Base-by-base conservation (phyloP, 2,888 invertebrate genomes). In the Caenorhabditis japonica region DNA sequence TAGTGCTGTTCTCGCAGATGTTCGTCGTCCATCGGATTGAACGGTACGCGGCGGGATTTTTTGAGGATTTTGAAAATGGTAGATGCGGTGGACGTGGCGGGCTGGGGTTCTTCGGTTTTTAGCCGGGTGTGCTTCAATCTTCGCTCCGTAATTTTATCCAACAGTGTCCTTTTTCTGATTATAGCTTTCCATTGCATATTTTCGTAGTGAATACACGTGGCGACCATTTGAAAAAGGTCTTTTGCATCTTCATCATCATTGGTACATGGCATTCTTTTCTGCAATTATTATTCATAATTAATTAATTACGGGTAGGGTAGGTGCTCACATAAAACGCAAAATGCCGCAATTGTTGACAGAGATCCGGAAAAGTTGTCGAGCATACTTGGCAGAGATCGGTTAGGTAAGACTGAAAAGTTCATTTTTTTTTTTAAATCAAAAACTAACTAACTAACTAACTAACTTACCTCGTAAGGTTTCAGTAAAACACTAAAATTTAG, bases 261-360 rank as follows among this genome's bases (percentile, higher is more conserved):
- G 17, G 56, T 43, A 8, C 19, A 3, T 12, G 56, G 55, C 0
- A 33, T 0, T 25, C 34, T 55, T 15, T 25, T 64, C 56, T 64
- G 49, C 17, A 62, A 53, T n/a, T n/a, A n/a, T n/a, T n/a, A n/a
- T n/a, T n/a, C n/a, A n/a, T n/a, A n/a, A n/a, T n/a, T n/a, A n/a
- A n/a, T n/a, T n/a, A n/a, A n/a, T n/a, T n/a, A n/a, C n/a, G n/a
- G n/a, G n/a, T n/a, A n/a, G 13, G 10, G 30, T 17, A 13, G 19
- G 30, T 44, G 47, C 64, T 47, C 19, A 64, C 64, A 53, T 21
- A 49, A 30, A 36, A 39, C 0, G 41, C 39, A 10, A 64, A 15
- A 43, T 56, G 56, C n/a, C 47, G 47, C 4, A 64, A 34, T 17
- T n/a, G 12, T 4, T 39, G 15, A 23, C 55, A 64, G 8, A 64